phyloP scores from a whole-genome alignment of 2,113 vertebrate species.

The Mesoclemmys tuberculata region DNA sequence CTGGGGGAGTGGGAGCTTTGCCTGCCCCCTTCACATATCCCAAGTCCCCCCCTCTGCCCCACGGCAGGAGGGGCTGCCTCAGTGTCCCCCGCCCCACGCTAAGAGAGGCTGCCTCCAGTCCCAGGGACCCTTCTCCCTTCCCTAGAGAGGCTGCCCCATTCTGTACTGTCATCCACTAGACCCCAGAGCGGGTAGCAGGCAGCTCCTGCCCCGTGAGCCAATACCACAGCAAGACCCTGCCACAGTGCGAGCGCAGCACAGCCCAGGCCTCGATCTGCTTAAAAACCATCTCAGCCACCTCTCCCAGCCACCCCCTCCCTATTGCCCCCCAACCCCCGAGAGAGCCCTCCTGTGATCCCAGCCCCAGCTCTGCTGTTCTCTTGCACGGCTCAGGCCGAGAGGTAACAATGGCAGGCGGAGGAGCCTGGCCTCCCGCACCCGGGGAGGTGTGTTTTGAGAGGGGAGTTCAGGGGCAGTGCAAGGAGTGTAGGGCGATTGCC shows the following conservation, averaged over 20 bases:
- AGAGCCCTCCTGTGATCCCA: not conserved
- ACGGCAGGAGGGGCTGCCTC: not conserved
- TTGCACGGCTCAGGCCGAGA: not conserved
- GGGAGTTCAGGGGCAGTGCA: constrained; percentile 18
- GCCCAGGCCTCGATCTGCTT: not conserved
- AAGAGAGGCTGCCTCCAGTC: not conserved
- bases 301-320: not conserved
- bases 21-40: not conserved
- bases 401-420: rapidly evolving
- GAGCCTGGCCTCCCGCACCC: rapidly evolving
- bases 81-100: too few species aligned
- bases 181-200: not conserved
- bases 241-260: not conserved
- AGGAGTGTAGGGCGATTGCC: not conserved
- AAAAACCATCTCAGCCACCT: not conserved
- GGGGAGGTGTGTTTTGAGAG: not conserved
- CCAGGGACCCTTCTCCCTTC: not conserved
- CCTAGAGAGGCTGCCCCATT: not conserved
- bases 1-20: not conserved
- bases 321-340: rapidly evolving
- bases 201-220: not conserved
- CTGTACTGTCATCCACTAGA: not conserved
- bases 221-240: not conserved
- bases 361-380: not conserved
- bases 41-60: not conserved